Evolutionary conservation across 2,113 vertebrate species (phyloP).

Genomic region (Aepyceros melampus): DNA sequence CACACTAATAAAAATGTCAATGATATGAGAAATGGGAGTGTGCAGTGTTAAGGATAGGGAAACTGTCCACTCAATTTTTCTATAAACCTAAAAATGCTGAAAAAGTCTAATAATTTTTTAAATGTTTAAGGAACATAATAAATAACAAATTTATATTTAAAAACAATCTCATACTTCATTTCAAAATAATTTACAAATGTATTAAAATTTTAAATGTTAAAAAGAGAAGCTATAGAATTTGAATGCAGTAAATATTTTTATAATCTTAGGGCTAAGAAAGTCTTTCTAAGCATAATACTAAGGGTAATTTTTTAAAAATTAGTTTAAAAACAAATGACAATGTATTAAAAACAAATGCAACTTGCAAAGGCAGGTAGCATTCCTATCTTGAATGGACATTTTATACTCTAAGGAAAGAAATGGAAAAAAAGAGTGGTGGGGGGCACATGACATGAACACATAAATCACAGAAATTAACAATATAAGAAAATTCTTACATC

Average conservation of each 20-base stretch:
- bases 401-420: not conserved
- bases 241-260: slow-evolving; percentile 2
- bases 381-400: not conserved
- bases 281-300: not conserved
- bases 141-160: not conserved
- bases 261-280: not conserved
- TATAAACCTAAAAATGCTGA: not conserved
- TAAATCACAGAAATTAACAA: slow-evolving; percentile 22
- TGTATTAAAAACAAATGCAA: slow-evolving; percentile 17
- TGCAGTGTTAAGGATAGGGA: not conserved
- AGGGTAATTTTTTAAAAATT: not conserved
- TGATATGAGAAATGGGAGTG: not conserved
- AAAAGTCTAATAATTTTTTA: not conserved
- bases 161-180: not conserved
- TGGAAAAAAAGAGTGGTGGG: not conserved
- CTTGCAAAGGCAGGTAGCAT: not conserved
- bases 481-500: not conserved
- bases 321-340: not conserved
- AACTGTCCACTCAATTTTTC: slow-evolving; percentile 5
- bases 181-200: not conserved
- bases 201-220: not conserved
- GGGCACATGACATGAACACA: not conserved
- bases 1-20: not conserved
- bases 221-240: not conserved
- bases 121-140: not conserved